These are phyloP conservation scores for Prietella phreatophila DNA, from an alignment of 2,113 vertebrate species.

Conservation along the genomic window DNA sequence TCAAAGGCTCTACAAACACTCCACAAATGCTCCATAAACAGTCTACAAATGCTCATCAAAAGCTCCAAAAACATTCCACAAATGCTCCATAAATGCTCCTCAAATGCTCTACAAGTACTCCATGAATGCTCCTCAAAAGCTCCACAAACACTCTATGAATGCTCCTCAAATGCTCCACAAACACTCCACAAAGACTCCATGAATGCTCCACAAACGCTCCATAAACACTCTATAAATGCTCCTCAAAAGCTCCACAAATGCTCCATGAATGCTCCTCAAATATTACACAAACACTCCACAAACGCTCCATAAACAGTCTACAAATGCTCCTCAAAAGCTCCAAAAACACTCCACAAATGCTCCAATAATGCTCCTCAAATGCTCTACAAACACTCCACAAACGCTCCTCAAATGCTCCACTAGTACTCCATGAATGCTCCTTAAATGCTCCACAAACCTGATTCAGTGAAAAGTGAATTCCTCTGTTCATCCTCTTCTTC, in stretches of 20 bases:
- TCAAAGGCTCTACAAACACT: no score
- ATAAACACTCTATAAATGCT: neutral
- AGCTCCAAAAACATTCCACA: neutral
- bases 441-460: neutral
- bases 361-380: neutral
- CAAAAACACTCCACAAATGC: neutral
- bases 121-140: neutral
- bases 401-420: neutral
- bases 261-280: no score
- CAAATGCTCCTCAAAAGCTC: neutral
- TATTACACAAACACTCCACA: accelerated
- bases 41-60: neutral
- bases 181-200: neutral
- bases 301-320: neutral
- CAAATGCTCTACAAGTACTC: neutral
- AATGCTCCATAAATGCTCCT: neutral
- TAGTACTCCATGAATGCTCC: neutral
- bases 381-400: neutral
- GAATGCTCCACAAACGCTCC: neutral
- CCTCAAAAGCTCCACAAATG: no score
- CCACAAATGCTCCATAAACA: neutral
- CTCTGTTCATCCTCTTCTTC: no score
- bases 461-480: no score
- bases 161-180: no score
- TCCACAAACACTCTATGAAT: neutral